phyloP scores from a whole-genome alignment of 2,797 vertebrate species.

The Hirundo rustica region DNA sequence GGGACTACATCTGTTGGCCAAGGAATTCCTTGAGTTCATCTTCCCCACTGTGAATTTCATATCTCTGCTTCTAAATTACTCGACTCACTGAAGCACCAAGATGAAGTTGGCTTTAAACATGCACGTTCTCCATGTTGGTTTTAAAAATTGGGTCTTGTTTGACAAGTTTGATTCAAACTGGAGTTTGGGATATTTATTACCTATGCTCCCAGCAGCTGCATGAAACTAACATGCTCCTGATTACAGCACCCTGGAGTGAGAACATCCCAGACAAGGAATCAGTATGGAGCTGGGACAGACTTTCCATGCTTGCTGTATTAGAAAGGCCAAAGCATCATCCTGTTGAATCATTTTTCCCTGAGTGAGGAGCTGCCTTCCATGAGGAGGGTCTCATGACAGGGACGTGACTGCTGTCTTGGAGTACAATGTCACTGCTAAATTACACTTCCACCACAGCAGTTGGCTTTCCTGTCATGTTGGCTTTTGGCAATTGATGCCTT shows the following conservation, averaged over 20 bases:
- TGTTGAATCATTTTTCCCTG: background rate
- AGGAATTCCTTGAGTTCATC: background rate
- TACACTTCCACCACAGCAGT: background rate
- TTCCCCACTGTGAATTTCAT: background rate
- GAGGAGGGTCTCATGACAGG: background rate
- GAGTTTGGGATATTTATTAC: background rate
- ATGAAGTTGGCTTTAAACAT: background rate
- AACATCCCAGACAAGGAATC: background rate
- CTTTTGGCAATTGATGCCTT: background rate
- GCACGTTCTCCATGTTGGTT: accelerated
- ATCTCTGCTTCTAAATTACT: background rate
- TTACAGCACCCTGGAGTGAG: background rate
- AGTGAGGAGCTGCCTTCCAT: background rate
- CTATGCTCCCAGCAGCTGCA: background rate
- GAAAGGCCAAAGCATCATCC: background rate
- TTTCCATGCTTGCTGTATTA: background rate
- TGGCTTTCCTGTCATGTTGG: background rate
- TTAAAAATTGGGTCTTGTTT: background rate
- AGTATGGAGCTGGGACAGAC: background rate
- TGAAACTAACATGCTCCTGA: background rate
- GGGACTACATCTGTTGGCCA: too few species aligned
- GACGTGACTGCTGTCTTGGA: background rate
- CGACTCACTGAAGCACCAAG: background rate
- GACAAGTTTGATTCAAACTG: background rate
- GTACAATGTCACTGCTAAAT: background rate